A percentile compares a stretch with the other conserved stretches of the same genome.
Evolutionary conservation across 2,888 invertebrate genomes (phyloP).

Genomic region (Teleiodes luculella): DNA sequence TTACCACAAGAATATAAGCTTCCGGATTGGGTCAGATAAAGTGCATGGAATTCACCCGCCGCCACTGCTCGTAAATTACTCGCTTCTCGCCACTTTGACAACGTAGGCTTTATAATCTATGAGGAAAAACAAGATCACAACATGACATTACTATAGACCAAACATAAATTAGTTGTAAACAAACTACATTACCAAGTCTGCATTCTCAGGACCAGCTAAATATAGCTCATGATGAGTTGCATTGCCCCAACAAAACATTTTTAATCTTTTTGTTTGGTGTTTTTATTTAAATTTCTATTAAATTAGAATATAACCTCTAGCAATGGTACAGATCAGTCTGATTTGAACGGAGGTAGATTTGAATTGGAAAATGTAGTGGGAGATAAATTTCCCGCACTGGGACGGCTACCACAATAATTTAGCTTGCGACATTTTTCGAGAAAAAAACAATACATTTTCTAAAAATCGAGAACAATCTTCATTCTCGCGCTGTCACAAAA

Average conservation of each 20-base stretch:
- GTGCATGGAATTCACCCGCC: constrained; percentile 90
- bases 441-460: constrained; percentile 48
- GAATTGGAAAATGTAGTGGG: constrained; percentile 16
- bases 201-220: constrained; percentile 54
- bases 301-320: constrained; percentile 47
- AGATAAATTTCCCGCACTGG: background rate
- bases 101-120: constrained; percentile 81
- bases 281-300: constrained; percentile 38
- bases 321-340: constrained; percentile 36
- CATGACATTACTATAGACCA: background rate
- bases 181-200: constrained; percentile 58
- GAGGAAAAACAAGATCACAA: constrained; percentile 25
- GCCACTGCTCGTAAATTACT: constrained; percentile 76
- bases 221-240: constrained; percentile 72
- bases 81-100: constrained; percentile 81
- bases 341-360: constrained; percentile 37
- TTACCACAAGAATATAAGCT: constrained; percentile 93
- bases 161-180: background rate
- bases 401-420: constrained; percentile 41
- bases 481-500: constrained; percentile 22
- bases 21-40: constrained; percentile 87
- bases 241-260: constrained; percentile 77
- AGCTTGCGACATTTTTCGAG: constrained; percentile 36
- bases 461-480: constrained; percentile 68
- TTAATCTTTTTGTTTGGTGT: constrained; percentile 35